Percentiles rank a stretch among this genome's conserved stretches.
These are phyloP conservation scores for Urocyon cinereoargenteus DNA, from an alignment of 2,797 vertebrate genomes.

Conservation along the genomic window DNA sequence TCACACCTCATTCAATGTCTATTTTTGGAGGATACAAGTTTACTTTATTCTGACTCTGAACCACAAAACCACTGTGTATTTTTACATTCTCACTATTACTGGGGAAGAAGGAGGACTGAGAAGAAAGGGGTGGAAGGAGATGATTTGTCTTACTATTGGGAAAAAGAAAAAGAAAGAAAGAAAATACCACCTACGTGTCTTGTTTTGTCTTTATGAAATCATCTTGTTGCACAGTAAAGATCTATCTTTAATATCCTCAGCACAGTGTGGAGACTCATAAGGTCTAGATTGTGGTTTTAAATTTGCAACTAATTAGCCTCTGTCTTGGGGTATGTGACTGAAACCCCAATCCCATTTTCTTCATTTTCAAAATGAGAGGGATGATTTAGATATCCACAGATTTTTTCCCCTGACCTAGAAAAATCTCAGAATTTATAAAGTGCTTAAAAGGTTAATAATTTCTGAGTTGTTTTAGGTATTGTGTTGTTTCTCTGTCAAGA, in stretches of 20 bases:
- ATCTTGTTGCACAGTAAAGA: not conserved
- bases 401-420: not conserved
- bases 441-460: not conserved
- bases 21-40: accelerated
- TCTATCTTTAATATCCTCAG: not conserved
- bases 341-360: not conserved
- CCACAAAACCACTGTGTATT: not conserved
- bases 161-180: not conserved
- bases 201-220: not conserved
- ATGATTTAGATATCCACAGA: not conserved
- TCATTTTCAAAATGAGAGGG: not conserved
- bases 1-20: not conserved
- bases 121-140: not conserved
- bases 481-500: not conserved
- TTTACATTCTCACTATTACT: not conserved
- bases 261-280: not conserved
- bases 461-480: not conserved
- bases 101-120: too few species aligned
- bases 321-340: not conserved
- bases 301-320: not conserved
- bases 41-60: not conserved
- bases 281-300: not conserved
- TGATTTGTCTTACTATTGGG: not conserved
- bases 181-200: not conserved
- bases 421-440: not conserved